Conservation (phyloP, 2,113 vertebrate genomes). For the Entomyzon cyanotis region DNA sequence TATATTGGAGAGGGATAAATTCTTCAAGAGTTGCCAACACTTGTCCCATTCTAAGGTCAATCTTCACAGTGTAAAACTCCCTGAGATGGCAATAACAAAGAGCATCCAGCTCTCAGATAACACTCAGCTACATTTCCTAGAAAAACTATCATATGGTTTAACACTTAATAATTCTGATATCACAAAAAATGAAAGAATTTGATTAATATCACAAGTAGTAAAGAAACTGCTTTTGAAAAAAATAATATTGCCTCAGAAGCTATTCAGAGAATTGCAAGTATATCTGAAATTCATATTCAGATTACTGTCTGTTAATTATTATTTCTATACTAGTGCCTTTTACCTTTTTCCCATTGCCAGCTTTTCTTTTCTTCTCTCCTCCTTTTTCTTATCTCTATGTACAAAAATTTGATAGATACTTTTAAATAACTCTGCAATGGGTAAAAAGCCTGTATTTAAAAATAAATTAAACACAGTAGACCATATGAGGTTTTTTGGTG, state of each 20-base stretch:
- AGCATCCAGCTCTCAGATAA: not conserved
- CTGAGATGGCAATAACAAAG: not conserved
- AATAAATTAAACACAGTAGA: not conserved
- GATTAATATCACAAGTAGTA: not conserved
- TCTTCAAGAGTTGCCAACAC: not conserved
- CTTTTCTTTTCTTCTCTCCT: not conserved
- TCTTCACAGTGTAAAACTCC: not conserved
- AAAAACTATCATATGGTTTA: not conserved
- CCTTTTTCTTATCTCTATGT: not conserved
- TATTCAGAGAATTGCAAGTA: not conserved
- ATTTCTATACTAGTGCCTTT: not conserved
- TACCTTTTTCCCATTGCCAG: not conserved
- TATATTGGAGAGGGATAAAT: not conserved
- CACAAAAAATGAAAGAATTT: not conserved
- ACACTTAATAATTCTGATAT: not conserved
- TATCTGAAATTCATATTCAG: not conserved
- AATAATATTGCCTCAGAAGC: not conserved
- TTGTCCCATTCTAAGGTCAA: not conserved
- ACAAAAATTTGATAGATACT: not conserved
- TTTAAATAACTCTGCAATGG: not conserved
- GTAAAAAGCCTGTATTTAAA: not conserved
- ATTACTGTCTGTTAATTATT: not conserved
- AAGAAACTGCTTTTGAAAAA: not conserved
- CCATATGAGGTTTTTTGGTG: rapidly evolving
- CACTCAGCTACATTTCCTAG: not conserved